Conservation (phyloP, 2,113 vertebrate species). For the Thermophis baileyi region DNA sequence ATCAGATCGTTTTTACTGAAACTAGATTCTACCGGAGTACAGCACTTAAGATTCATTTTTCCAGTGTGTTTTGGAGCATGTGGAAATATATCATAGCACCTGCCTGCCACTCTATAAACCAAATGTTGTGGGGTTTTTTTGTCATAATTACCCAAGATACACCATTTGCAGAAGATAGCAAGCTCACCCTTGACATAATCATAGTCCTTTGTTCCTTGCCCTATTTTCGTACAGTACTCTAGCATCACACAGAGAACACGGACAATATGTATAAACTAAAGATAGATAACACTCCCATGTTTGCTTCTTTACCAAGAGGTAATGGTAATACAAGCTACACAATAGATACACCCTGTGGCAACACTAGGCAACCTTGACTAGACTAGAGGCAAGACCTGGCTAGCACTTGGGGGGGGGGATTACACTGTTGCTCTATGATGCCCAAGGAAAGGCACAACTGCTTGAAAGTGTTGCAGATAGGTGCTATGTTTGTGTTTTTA, state of each 20-base stretch:
- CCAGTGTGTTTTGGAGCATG: background rate
- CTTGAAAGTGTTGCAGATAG: background rate
- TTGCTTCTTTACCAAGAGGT: background rate
- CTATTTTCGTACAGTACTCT: background rate
- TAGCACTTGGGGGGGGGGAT: background rate
- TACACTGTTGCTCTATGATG: background rate
- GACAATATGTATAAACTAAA: background rate
- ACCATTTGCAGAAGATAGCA: background rate
- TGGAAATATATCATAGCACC: background rate
- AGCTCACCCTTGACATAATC: background rate
- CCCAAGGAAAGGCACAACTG: background rate
- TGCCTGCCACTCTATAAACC: background rate
- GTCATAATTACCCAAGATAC: background rate
- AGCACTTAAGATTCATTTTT: background rate
- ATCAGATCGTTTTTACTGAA: background rate
- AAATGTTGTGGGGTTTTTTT: background rate
- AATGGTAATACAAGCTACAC: background rate
- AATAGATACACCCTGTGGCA: background rate
- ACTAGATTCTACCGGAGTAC: background rate
- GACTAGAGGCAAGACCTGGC: background rate
- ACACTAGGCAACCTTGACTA: background rate
- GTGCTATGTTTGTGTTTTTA: background rate
- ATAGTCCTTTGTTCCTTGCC: background rate
- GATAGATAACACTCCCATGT: background rate
- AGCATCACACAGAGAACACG: background rate